Evolutionary conservation across 2,797 vertebrate genomes (phyloP).

Genomic region (Scyliorhinus canicula): DNA sequence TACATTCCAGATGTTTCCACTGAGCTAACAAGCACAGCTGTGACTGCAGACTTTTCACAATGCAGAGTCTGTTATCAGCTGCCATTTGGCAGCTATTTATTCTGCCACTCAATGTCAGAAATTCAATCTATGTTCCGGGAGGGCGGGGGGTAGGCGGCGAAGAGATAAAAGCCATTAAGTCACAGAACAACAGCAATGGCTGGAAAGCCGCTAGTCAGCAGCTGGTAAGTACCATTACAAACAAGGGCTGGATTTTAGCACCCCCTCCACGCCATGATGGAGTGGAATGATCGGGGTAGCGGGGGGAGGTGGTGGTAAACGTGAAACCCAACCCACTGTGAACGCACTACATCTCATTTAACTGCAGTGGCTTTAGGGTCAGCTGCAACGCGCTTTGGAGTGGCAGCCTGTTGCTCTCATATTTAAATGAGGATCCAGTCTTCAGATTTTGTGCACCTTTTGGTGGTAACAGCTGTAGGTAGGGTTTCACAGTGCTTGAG

Average conservation of each 20-base stretch:
- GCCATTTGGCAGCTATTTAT: constrained; percentile 45
- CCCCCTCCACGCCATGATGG: not conserved
- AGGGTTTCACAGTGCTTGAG: not conserved
- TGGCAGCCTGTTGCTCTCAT: not conserved
- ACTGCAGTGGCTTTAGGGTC: not conserved
- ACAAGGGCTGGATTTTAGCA: not conserved
- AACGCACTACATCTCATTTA: not conserved
- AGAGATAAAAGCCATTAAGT: not conserved
- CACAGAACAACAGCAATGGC: not conserved
- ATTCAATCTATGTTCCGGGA: constrained; percentile 41
- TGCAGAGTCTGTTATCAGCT: constrained; percentile 52
- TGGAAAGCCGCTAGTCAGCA: not conserved
- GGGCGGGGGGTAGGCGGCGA: not conserved
- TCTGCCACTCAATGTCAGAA: constrained; percentile 43
- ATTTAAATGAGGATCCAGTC: not conserved
- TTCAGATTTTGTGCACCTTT: not conserved
- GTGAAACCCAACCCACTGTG: not conserved
- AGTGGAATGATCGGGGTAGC: not conserved
- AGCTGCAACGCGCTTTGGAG: not conserved
- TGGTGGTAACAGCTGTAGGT: not conserved
- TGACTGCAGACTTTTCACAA: constrained; percentile 50
- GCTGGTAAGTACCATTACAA: not conserved
- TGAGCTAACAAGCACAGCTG: constrained; percentile 48
- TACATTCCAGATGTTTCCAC: constrained; percentile 47
- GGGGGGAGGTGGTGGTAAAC: not conserved